A percentile compares a stretch with the other conserved stretches of the same genome.
Evolutionary conservation across 2,797 vertebrate genomes (phyloP).

Genomic region (Amniataba percoides): DNA sequence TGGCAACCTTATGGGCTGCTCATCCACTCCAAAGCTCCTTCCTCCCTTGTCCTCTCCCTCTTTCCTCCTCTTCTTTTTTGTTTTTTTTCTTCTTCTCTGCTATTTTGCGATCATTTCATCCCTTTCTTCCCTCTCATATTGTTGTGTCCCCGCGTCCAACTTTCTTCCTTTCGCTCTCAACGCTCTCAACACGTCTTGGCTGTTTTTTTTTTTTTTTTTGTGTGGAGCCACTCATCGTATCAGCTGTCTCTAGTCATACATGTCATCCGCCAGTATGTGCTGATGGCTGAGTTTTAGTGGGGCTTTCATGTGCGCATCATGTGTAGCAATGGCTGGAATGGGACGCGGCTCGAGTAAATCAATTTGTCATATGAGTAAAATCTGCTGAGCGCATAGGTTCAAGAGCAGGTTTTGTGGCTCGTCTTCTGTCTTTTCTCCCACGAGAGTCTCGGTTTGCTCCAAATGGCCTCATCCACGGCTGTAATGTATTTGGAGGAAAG

Average conservation of each 20-base stretch:
- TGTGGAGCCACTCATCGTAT: constrained; percentile 55
- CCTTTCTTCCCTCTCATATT: constrained; percentile 21
- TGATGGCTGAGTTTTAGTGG: constrained; percentile 79
- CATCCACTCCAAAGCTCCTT: constrained; percentile 68
- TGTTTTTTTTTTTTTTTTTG: too few relatives aligned
- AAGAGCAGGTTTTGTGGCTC: constrained; percentile 74
- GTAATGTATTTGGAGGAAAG: constrained; percentile 39
- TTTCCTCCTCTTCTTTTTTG: constrained; percentile 20
- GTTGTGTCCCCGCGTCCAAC: constrained; percentile 23
- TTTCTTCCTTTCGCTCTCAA: neutral
- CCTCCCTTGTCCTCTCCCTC: constrained; percentile 44
- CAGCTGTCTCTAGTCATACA: constrained; percentile 77
- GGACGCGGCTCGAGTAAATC: constrained; percentile 83
- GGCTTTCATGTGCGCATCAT: constrained; percentile 82
- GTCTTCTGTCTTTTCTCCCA: constrained; percentile 58
- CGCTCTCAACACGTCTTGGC: constrained; percentile 39
- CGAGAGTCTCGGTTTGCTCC: constrained; percentile 46
- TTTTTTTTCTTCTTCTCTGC: neutral
- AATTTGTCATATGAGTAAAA: constrained; percentile 85
- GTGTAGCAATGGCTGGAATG: constrained; percentile 81
- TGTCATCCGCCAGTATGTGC: constrained; percentile 80
- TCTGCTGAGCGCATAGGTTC: constrained; percentile 84
- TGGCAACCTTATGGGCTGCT: constrained; percentile 83
- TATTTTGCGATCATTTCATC: constrained; percentile 31
- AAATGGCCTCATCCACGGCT: constrained; percentile 40